Evolutionary conservation across 2,888 invertebrate species (phyloP), one percentile per base, ranked within the genome.

Genomic region (Leptinotarsa peninsularis): DNA sequence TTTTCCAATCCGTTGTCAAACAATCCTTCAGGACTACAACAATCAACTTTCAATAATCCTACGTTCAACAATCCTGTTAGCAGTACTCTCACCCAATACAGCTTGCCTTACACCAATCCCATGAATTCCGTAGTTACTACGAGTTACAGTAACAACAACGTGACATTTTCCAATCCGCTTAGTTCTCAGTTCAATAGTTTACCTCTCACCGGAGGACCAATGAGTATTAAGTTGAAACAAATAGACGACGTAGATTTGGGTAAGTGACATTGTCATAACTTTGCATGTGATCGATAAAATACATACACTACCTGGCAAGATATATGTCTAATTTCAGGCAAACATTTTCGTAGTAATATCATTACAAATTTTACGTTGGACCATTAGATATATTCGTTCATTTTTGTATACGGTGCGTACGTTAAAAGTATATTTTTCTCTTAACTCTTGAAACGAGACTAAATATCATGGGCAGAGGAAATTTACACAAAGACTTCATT

Each of bases 211-310:
- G 85, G 83, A 1, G 78, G 88, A 87, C 77, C 91, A 89, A 91
- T 87, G 80, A 88, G 90, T 49, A 91, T 92, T 90, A 94, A 94
- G 88, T 89, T 93, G 87, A 94, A 94, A 88, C 92, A 93, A 78
- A 89, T 93, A 86, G 94, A 94, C 82, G 94, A 94, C 86, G 92
- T 93, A 78, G 94, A 94, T 83, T 89, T 93, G 79, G 92, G 93
- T 79, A 79, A 84, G 84, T 76, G n/a, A 10, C 3, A 18, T 18
- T 21, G 18, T 58, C 21, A 15, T 14, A 21, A 18, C 13, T 15
- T n/a, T 52, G 52, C 52, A 17, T n/a, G 52, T 52, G 10, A 43
- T 43, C 33, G 33, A 33, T 33, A 33, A 43, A 10, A 43, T 43
- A 7, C 3, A 43, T 43, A 7, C 3, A 10, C 10, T 13, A 43